Evolutionary conservation across 2,113 vertebrate genomes (phyloP), one percentile per base, ranked within the genome.

Genomic region (Perca flavescens): DNA sequence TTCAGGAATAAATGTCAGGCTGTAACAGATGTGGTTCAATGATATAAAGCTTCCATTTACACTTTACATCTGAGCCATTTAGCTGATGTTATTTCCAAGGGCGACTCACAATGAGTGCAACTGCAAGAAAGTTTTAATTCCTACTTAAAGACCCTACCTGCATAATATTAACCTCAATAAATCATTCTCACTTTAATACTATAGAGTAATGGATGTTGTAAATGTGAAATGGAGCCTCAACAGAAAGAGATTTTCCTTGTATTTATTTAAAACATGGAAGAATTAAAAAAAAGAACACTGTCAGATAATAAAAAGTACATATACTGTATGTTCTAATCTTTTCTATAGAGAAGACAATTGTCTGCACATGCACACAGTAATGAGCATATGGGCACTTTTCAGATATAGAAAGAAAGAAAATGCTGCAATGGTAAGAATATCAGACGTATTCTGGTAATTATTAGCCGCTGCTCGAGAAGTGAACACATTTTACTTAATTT

Each of bases 1-100:
- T 67, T 78, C 28, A 66, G 81, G 43, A 60, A 72, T 77, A 77
- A 66, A 77, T 65, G 61, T 61, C 68, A 82, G 47, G 22, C 22
- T 62, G 19, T 34, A 68, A 54, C 36, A 46, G 34, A 60, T 72
- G 25, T 73, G 43, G n/a, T 73, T 67, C 25, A 65, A 5, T 47
- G 31, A 67, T 62, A 67, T 62, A 54, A 74, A 36, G 36, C 54
- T n/a, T 61, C 47, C 19, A 68, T 74, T 56, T 62, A 75, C 34
- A 50, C 74, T 75, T 74, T 56, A 57, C n/a, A 77, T 65, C 52
- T 4, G 13, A 36, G 40, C 49, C 40, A 71, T 77, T 74, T 28
- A 50, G 22, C 16, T 56, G 10, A 56, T 62, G 50, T 43, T 61
- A 28, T 78, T 78, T 83, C 63, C 46, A 79, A 68, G 69, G 68